A percentile compares a stretch with the other conserved stretches of the same genome.
phyloP scores from a whole-genome alignment of 2,888 invertebrate species.

The Hypena proboscidalis region DNA sequence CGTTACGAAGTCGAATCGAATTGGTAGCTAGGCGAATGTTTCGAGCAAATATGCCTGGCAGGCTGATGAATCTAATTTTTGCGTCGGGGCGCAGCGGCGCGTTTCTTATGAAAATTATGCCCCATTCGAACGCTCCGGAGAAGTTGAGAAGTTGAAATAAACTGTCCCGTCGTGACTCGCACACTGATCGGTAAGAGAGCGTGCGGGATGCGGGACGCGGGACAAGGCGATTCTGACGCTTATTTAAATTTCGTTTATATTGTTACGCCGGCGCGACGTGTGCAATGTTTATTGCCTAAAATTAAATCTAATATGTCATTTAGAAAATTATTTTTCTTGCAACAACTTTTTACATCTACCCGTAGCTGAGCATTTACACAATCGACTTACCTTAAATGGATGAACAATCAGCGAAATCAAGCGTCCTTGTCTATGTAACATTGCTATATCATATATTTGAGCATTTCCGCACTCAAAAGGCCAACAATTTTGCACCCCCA shows the following conservation, averaged over 20 bases:
- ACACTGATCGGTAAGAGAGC: slow-evolving; percentile 59
- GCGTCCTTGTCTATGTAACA: no score
- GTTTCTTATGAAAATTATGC: slow-evolving; percentile 83
- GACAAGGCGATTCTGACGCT: slow-evolving; percentile 46
- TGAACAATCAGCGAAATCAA: no score
- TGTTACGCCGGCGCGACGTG: slow-evolving; percentile 38
- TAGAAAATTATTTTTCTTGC: no score
- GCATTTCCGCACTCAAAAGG: no score
- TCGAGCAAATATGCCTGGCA: slow-evolving; percentile 66
- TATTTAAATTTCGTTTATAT: slow-evolving; percentile 48
- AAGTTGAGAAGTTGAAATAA: slow-evolving; percentile 82
- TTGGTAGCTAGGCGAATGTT: slow-evolving; percentile 66
- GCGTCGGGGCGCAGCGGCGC: slow-evolving; percentile 66
- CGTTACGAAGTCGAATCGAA: slow-evolving; percentile 73
- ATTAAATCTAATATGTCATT: slow-evolving; percentile 16
- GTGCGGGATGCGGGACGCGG: slow-evolving; percentile 38
- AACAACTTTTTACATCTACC: no score
- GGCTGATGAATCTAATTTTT: slow-evolving; percentile 82
- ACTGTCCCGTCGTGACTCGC: slow-evolving; percentile 81
- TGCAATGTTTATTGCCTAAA: slow-evolving; percentile 23
- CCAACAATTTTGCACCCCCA: no score
- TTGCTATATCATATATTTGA: no score
- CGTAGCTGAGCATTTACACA: no score
- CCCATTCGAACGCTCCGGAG: slow-evolving; percentile 74
- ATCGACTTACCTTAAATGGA: no score